These are phyloP conservation scores for Columba guinea DNA, from an alignment of 2,797 vertebrate genomes.

Conservation along the genomic window DNA sequence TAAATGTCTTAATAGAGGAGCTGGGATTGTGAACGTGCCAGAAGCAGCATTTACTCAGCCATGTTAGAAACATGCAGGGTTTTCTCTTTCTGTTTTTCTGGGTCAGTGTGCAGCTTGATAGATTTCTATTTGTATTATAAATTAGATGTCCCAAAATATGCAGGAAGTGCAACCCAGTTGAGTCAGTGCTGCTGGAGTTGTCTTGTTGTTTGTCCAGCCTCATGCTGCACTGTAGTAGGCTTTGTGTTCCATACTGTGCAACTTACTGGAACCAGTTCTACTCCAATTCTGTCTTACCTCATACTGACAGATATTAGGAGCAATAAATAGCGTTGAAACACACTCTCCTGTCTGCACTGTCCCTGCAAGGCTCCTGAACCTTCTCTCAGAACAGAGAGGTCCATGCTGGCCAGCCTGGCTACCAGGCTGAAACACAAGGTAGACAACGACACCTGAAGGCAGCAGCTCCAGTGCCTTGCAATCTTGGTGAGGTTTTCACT, in stretches of 20 bases:
- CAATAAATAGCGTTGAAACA: background rate
- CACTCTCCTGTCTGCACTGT: background rate
- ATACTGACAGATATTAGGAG: background rate
- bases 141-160: background rate
- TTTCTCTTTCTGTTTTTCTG: background rate
- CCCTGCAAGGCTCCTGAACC: background rate
- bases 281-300: background rate
- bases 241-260: background rate
- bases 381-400: background rate
- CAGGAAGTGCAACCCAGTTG: background rate
- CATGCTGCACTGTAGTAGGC: background rate
- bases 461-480: background rate
- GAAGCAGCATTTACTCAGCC: background rate
- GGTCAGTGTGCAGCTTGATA: background rate
- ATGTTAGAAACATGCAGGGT: background rate
- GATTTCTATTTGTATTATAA: background rate
- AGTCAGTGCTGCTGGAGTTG: background rate
- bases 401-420: background rate
- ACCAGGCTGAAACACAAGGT: background rate
- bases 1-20: background rate
- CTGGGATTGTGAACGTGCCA: background rate
- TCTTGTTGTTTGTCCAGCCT: background rate
- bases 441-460: conserved; percentile 60
- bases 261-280: background rate
- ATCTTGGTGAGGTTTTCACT: background rate